phyloP scores from a whole-genome alignment of 2,113 vertebrate genomes.

The Hymenochirus boettgeri region DNA sequence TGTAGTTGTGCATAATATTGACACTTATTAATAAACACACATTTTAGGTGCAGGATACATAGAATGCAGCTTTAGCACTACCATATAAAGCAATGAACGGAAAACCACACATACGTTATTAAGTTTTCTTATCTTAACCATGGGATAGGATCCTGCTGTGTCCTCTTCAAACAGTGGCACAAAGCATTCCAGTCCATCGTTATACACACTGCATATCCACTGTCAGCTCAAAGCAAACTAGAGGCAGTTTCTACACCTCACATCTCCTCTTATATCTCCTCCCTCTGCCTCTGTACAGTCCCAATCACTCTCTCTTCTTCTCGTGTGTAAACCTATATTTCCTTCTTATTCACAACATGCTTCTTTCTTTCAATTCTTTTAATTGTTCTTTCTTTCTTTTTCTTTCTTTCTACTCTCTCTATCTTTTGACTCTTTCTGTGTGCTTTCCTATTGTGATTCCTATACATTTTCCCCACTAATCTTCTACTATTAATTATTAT shows the following conservation, averaged over 20 bases:
- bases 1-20: no score
- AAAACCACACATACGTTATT: background rate
- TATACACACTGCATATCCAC: background rate
- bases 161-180: background rate
- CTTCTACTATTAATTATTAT: no score
- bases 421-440: no score
- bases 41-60: background rate
- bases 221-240: constrained; percentile 5
- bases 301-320: background rate
- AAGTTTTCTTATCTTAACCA: constrained; percentile 11
- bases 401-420: background rate
- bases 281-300: background rate
- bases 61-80: background rate
- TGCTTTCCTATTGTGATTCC: no score
- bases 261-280: constrained; percentile 3
- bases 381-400: background rate
- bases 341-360: background rate
- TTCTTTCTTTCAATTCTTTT: background rate
- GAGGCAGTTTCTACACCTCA: constrained; percentile 4
- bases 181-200: constrained; percentile 2
- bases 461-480: no score
- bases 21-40: background rate
- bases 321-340: no score
- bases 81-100: background rate
- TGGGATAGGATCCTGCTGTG: constrained; percentile 4